Evolutionary conservation across 2,113 vertebrate genomes (phyloP).

Genomic region (Naja naja): DNA sequence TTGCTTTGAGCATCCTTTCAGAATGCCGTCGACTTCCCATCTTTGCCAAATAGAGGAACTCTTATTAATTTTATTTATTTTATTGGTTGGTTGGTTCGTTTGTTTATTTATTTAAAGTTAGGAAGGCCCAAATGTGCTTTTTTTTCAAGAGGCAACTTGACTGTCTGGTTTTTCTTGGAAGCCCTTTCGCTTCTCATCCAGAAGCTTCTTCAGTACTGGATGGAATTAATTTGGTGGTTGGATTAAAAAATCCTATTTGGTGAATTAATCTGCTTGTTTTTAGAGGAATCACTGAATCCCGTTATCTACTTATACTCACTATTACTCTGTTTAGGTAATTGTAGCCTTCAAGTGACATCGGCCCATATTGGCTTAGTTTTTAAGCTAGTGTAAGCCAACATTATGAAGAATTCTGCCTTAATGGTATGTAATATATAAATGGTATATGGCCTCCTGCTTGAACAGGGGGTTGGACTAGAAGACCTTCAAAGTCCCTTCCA

Average conservation of each 20-base stretch:
- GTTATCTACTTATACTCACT: background rate
- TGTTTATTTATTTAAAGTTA: background rate
- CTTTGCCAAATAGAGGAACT: background rate
- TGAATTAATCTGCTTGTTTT: background rate
- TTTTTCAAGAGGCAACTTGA: too few species aligned
- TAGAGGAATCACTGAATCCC: background rate
- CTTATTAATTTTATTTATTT: background rate
- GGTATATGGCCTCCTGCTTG: background rate
- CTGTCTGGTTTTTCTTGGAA: too few species aligned
- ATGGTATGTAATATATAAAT: background rate
- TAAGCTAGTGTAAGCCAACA: background rate
- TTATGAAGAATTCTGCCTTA: background rate
- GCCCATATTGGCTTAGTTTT: background rate
- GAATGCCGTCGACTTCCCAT: background rate
- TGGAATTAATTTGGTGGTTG: background rate
- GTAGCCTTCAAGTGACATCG: background rate
- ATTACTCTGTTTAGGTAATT: background rate
- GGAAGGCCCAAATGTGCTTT: too few species aligned
- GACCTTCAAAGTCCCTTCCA: background rate
- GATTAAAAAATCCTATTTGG: background rate
- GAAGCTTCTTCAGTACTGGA: too few species aligned
- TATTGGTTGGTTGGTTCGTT: background rate
- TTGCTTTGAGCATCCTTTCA: background rate
- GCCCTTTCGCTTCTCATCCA: too few species aligned
- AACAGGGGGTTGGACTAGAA: background rate